phyloP scores from a whole-genome alignment of 2,113 vertebrate species.

The Bostrychus sinensis region DNA sequence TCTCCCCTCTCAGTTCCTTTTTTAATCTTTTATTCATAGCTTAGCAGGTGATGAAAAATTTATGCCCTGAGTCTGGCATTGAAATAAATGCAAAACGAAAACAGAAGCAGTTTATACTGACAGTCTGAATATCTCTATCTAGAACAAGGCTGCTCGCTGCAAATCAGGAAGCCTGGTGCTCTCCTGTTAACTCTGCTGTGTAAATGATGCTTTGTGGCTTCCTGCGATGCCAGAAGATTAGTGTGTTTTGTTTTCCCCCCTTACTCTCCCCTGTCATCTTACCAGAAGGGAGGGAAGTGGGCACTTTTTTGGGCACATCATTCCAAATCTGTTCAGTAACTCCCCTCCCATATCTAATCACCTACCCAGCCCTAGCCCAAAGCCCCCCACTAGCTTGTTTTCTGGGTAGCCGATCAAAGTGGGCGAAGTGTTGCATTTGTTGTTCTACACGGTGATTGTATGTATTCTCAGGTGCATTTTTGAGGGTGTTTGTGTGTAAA shows the following conservation, averaged over 20 bases:
- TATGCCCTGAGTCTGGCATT: conserved; percentile 99
- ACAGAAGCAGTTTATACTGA: conserved; percentile 99
- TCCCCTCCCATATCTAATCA: conserved; percentile 36
- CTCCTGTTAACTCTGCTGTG: conserved; percentile 78
- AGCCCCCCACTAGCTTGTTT: conserved; percentile 43
- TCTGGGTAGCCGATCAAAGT: conserved; percentile 69
- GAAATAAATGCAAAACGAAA: conserved; percentile 99
- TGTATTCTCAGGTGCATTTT: conserved; percentile 63
- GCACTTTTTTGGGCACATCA: conserved; percentile 54
- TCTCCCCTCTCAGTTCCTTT: conserved; percentile 86
- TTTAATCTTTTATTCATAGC: conserved; percentile 99
- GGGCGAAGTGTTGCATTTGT: conserved; percentile 62
- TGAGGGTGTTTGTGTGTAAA: conserved; percentile 29
- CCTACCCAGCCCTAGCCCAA: conserved; percentile 3
- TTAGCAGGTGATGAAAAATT: conserved; percentile 99
- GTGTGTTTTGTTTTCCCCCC: conserved; percentile 72
- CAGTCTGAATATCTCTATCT: conserved; percentile 99
- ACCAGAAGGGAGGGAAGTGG: conserved; percentile 63
- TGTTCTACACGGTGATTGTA: conserved; percentile 58
- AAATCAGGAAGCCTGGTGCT: conserved; percentile 84
- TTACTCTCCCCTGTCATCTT: conserved; percentile 66
- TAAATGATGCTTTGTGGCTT: conserved; percentile 81
- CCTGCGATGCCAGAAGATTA: conserved; percentile 78
- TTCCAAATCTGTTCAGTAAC: conserved; percentile 53
- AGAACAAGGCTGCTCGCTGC: conserved; percentile 93